Conservation (phyloP, 35 echinoderm and acorn worm genomes). For the Stichopus chloronotus region DNA sequence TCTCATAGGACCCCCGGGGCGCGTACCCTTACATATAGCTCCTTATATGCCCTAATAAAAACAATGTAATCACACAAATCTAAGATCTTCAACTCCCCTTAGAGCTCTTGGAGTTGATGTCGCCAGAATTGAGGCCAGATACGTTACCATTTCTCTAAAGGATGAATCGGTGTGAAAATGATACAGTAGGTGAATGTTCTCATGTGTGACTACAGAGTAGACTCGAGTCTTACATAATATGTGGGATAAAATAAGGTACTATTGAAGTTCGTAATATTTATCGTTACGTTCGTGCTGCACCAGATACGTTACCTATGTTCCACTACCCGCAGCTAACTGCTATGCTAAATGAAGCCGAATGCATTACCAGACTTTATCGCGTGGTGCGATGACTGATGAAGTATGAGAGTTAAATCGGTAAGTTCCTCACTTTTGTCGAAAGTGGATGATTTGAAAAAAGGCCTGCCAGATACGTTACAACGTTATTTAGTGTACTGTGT, state of each 20-base stretch:
- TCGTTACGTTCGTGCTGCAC: constrained; percentile 13
- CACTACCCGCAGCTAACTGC: not conserved
- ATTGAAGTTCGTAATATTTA: constrained; percentile 12
- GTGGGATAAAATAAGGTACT: not conserved
- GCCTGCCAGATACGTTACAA: constrained; percentile 47
- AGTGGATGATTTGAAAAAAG: constrained; percentile 29
- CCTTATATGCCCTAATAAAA: not conserved
- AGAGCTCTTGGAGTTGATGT: constrained; percentile 35
- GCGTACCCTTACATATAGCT: too few species aligned
- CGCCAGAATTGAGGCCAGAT: constrained; percentile 42
- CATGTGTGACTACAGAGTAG: constrained; percentile 19
- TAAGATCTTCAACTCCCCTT: constrained; percentile 15
- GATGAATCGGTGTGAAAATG: not conserved
- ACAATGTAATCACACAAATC: constrained; percentile 8
- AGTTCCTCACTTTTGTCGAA: not conserved
- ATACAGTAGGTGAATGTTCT: constrained; percentile 2
- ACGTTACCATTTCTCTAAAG: constrained; percentile 30
- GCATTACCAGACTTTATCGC: constrained; percentile 8
- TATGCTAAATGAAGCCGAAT: constrained; percentile 18
- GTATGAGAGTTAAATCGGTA: too few species aligned
- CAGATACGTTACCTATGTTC: constrained; percentile 7
- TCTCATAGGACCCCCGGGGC: too few species aligned
- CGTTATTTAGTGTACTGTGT: not conserved
- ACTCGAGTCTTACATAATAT: constrained; percentile 15
- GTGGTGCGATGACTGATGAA: not conserved